Base-by-base conservation (phyloP, 2,888 invertebrate species). In the Coelinius sp. region DNA sequence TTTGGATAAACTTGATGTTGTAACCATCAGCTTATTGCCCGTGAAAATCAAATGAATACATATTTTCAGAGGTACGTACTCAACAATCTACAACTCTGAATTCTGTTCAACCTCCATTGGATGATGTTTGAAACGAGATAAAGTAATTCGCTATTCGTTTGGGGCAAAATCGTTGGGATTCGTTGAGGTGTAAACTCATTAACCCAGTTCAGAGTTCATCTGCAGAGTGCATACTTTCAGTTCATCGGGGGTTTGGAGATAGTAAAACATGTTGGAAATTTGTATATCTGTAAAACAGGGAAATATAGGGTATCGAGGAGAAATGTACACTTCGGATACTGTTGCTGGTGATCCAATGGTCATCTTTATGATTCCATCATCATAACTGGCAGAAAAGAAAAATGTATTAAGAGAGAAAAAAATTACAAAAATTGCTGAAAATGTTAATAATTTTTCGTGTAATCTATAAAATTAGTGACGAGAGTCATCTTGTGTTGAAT, bases 161-260 rank as follows among this genome's bases (percentile, higher is more conserved):
- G 49, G 41, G 41, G 41, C 12, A 8, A 7, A n/a, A 2, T 41
- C 41, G 12, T 8, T n/a, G 41, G 4, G 2, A 12, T 2, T 44
- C 27, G 56, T 63, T 73, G 73, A 75, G 73, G 71, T 74, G 75
- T 77, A 72, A 76, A 76, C 77, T 77, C 77, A 76, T 77, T 77
- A 77, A 77, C 77, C 77, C 73, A 76, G 66, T 74, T 68, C 70
- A 71, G 70, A 68, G 69, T 70, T 66, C 70, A 74, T 67, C 69
- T 73, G 70, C 66, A 73, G 74, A 41, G 52, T 52, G 7, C 22
- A 52, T 52, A 24, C 52, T 52, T 22, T 20, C 22, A 22, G 8
- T 24, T 20, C 10, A 14, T 27, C 25, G 24, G 53, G n/a, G 14
- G 25, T n/a, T n/a, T 56, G 56, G 3, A 56, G 25, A 56, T 56